phyloP scores from a whole-genome alignment of 2,113 vertebrate genomes.

The Panthera leo region DNA sequence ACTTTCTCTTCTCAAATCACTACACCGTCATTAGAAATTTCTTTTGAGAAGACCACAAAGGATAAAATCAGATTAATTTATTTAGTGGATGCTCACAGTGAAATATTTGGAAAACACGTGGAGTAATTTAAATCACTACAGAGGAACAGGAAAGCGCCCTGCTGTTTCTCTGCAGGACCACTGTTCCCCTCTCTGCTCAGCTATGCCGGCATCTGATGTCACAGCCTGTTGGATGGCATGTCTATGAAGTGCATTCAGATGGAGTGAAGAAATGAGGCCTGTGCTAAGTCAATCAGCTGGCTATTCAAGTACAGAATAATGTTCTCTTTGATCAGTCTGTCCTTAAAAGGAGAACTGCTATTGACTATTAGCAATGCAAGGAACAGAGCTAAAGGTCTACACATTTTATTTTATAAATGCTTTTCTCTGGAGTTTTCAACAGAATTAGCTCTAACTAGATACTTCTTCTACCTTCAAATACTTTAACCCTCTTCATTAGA shows the following conservation, averaged over 20 bases:
- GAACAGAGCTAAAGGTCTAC: not conserved
- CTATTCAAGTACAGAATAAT: not conserved
- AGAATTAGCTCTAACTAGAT: not conserved
- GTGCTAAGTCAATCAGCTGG: not conserved
- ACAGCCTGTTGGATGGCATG: not conserved
- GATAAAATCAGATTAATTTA: conserved; percentile 8
- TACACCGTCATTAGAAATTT: conserved; percentile 29
- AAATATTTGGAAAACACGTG: not conserved
- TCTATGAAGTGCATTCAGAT: not conserved
- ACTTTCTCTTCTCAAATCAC: conserved; percentile 21
- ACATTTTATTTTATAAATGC: not conserved
- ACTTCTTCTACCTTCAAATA: not conserved
- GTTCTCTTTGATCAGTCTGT: conserved; percentile 16
- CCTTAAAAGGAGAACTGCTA: not conserved
- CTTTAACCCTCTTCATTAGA: not conserved
- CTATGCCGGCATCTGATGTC: not conserved
- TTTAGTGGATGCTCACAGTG: not conserved
- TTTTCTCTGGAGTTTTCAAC: not conserved
- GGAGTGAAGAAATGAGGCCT: not conserved
- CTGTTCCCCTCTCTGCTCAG: not conserved
- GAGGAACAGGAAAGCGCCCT: not conserved
- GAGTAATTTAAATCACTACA: not conserved
- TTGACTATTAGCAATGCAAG: not conserved
- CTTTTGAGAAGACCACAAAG: conserved; percentile 39
- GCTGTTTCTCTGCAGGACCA: not conserved